Evolutionary conservation across 2,797 vertebrate genomes (phyloP).

Genomic region (Pterois miles): DNA sequence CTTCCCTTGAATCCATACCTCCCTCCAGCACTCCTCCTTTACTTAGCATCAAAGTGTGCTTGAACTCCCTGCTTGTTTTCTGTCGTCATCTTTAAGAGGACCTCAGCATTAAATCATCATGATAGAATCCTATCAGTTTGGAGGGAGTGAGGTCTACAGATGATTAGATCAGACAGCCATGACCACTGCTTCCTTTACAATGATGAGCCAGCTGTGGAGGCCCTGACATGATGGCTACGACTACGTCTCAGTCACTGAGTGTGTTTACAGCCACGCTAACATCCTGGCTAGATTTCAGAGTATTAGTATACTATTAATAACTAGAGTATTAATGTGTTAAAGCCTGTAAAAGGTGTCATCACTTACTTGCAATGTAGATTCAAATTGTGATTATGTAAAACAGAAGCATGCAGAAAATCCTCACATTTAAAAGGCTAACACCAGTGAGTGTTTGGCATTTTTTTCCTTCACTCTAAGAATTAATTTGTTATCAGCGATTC

Average conservation of each 20-base stretch:
- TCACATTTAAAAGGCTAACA: neutral
- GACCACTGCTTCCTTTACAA: neutral
- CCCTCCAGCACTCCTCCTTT: neutral
- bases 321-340: neutral
- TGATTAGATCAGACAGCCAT: slow-evolving; percentile 12
- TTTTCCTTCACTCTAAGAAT: neutral
- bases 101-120: neutral
- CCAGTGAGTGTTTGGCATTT: neutral
- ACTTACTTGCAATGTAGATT: neutral
- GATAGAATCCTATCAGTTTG: neutral
- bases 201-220: neutral
- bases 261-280: neutral
- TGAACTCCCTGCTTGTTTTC: slow-evolving; percentile 1
- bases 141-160: neutral
- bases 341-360: neutral
- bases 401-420: neutral
- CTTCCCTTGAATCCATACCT: slow-evolving; percentile 12
- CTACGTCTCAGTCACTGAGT: neutral
- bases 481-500: neutral
- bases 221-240: neutral
- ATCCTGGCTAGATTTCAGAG: neutral
- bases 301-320: no score
- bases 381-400: neutral
- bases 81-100: neutral
- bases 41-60: slow-evolving; percentile 34